Percentiles rank a stretch among this genome's conserved stretches.
Conservation (phyloP, 2,888 invertebrate genomes). For the Sclerodermus sp. region DNA sequence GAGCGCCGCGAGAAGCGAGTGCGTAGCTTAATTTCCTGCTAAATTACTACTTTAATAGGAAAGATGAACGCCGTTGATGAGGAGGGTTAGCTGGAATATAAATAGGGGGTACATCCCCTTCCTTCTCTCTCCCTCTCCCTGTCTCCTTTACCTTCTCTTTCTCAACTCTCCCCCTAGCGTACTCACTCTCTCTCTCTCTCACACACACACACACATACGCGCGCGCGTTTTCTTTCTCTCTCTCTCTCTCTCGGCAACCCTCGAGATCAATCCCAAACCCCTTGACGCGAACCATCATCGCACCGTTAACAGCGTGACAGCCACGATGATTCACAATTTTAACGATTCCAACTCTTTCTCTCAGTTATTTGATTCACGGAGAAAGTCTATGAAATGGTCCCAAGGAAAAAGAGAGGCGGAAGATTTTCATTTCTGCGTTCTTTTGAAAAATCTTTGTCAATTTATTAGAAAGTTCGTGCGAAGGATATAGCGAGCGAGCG, state of each 20-base stretch:
- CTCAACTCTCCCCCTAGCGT: slow-evolving; percentile 9
- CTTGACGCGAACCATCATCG: slow-evolving; percentile 35
- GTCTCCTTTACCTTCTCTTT: slow-evolving; percentile 16
- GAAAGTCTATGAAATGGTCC: too few species aligned
- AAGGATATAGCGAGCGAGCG: too few species aligned
- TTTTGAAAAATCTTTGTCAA: too few species aligned
- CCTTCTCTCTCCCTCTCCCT: slow-evolving; percentile 21
- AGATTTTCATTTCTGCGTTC: too few species aligned
- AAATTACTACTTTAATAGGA: slow-evolving; percentile 59
- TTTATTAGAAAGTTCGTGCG: too few species aligned
- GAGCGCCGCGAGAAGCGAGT: slow-evolving; percentile 30
- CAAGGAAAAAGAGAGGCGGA: too few species aligned
- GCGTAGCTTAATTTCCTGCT: slow-evolving; percentile 59
- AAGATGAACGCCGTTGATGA: slow-evolving; percentile 59
- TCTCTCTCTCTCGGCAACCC: slow-evolving; percentile 15
- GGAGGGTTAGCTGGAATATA: slow-evolving; percentile 58
- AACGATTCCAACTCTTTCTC: too few species aligned
- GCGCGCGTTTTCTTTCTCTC: slow-evolving; percentile 8
- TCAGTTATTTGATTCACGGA: too few species aligned
- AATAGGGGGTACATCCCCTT: slow-evolving; percentile 50
- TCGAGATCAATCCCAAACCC: slow-evolving; percentile 16
- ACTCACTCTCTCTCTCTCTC: slow-evolving; percentile 25
- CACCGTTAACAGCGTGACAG: slow-evolving; percentile 38
- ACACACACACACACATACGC: too few species aligned
- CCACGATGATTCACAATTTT: slow-evolving; percentile 35